Conservation (phyloP, 2,113 vertebrate species). For the Sialia sialis region DNA sequence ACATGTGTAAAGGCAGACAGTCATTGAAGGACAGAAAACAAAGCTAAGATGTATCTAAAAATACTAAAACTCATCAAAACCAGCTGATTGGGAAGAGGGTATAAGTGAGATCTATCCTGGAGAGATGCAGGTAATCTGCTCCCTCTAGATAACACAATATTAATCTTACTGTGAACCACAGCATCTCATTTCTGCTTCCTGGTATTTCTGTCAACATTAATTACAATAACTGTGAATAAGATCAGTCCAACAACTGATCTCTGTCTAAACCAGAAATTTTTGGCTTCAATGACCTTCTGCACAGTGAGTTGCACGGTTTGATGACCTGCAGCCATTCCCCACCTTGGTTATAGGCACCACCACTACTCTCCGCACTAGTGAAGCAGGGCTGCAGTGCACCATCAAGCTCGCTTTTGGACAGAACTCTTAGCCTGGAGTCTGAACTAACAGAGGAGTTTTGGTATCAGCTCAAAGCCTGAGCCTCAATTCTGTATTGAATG, state of each 20-base stretch:
- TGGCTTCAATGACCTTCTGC: neutral
- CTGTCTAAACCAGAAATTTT: neutral
- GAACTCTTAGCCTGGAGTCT: neutral
- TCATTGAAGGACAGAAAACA: neutral
- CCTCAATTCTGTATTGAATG: neutral
- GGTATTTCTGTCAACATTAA: neutral
- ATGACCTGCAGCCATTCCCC: neutral
- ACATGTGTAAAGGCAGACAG: neutral
- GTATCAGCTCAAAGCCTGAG: neutral
- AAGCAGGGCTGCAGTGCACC: neutral
- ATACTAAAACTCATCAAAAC: neutral
- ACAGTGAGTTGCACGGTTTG: neutral
- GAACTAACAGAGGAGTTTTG: neutral
- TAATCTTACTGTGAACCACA: neutral
- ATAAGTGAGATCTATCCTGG: neutral
- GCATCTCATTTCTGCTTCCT: neutral
- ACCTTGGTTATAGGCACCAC: neutral
- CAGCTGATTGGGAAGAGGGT: neutral
- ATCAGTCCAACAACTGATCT: neutral
- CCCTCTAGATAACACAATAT: neutral
- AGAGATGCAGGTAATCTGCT: neutral
- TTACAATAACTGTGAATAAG: neutral
- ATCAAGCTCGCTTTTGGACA: neutral
- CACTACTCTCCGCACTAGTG: neutral
- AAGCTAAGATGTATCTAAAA: neutral